These are phyloP conservation scores for Muscina levida DNA, from an alignment of 2,888 invertebrate genomes.

Conservation along the genomic window DNA sequence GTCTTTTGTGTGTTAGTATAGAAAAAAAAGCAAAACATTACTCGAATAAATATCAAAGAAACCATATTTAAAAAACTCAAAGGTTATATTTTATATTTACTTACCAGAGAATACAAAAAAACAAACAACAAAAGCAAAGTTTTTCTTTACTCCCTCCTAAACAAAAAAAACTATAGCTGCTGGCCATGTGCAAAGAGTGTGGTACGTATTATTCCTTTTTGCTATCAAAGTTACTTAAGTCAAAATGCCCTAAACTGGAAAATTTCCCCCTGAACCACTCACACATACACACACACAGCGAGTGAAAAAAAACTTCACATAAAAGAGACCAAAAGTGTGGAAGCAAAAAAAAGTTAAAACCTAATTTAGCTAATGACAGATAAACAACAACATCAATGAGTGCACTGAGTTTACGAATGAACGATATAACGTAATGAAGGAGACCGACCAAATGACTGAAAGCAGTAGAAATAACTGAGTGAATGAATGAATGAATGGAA, in stretches of 20 bases:
- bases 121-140: slow-evolving; percentile 12
- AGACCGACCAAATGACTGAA: not conserved
- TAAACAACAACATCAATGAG: slow-evolving; percentile 54
- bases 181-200: not conserved
- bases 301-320: not conserved
- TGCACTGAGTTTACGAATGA: slow-evolving; percentile 22
- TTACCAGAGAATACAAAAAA: slow-evolving; percentile 32
- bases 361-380: slow-evolving; percentile 66
- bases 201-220: slow-evolving; percentile 2
- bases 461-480: not conserved
- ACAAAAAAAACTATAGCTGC: slow-evolving; percentile 7
- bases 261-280: slow-evolving; percentile 12
- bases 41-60: slow-evolving; percentile 29
- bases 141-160: too few relatives aligned
- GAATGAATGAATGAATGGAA: slow-evolving; percentile 13
- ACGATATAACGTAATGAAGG: not conserved
- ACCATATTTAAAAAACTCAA: slow-evolving; percentile 43
- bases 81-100: slow-evolving; percentile 24
- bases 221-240: slow-evolving; percentile 37
- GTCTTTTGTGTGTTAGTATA: not conserved
- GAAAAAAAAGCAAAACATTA: not conserved
- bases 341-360: slow-evolving; percentile 51
- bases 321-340: not conserved
- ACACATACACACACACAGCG: slow-evolving; percentile 11
- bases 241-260: slow-evolving; percentile 11